phyloP scores from a whole-genome alignment of 2,888 invertebrate species.

The Ariolimax columbianus region DNA sequence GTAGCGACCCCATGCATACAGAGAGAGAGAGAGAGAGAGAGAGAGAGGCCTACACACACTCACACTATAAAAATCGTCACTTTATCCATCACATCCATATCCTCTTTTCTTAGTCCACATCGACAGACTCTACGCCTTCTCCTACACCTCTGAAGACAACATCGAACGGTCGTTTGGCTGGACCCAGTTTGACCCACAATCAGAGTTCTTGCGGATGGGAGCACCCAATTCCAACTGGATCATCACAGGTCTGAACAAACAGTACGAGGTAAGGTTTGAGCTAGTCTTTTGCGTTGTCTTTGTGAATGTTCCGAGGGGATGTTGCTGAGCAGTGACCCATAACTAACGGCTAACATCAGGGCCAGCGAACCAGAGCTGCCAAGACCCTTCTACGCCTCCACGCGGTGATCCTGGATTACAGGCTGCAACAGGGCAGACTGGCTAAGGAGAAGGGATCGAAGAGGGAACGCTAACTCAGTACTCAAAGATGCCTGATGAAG shows the following conservation, averaged over 20 bases:
- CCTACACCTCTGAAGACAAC: conserved; percentile 89
- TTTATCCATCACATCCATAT: background rate
- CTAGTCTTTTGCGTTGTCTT: too few species aligned
- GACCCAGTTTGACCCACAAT: conserved; percentile 94
- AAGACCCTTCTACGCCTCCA: too few species aligned
- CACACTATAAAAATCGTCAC: background rate
- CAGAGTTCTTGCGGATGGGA: conserved; percentile 95
- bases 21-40: background rate
- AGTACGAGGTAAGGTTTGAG: conserved; percentile 92
- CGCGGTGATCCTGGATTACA: too few species aligned
- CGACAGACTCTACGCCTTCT: conserved; percentile 94
- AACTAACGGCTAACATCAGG: too few species aligned
- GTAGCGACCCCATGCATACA: too few species aligned
- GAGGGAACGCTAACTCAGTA: too few species aligned
- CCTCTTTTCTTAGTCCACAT: conserved; percentile 79
- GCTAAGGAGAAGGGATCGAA: too few species aligned
- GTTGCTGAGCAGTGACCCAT: too few species aligned
- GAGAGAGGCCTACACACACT: background rate
- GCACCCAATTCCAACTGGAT: conserved; percentile 96
- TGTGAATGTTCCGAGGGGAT: too few species aligned
- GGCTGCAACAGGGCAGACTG: too few species aligned
- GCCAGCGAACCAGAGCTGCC: too few species aligned
- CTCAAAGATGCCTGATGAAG: too few species aligned
- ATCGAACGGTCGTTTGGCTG: conserved; percentile 90
- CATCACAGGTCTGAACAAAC: conserved; percentile 90